Base-by-base conservation (phyloP, 2,888 invertebrate species). In the Eupithecia pulchellata region DNA sequence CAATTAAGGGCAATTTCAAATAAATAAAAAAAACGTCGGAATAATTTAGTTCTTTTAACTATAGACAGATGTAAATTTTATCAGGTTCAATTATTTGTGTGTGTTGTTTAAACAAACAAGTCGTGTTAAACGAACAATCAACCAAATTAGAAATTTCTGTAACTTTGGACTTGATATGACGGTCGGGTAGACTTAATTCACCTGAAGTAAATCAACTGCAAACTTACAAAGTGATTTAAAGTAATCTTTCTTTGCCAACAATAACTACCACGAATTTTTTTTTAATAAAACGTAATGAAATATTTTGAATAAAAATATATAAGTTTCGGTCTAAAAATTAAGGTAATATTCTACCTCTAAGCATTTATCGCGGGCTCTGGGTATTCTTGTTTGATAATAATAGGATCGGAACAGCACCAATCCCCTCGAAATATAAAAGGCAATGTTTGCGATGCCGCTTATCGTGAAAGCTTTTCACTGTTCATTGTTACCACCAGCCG, bases 391-490 rank as follows among this genome's bases (percentile, higher is more conserved):
- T 17, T 27, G 9, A 57, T 57, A 57, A 57, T 20, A 57, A 20
- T 20, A 47, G 11, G 11, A 52, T 25, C 13, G 13, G 25, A 52
- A 58, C 47, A 63, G 8, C 30, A 69, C 64, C 69, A 66, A 66
- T 34, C 17, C 60, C 30, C 57, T 71, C 68, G 64, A 47, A 60
- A 60, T 30, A 71, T 65, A 69, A 68, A 52, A 63, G 63, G 34
- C 47, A 52, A 25, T 76, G 66, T 74, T 71, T 73, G 61, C 52
- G 25, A 58, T 69, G 57, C 52, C 55, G 57, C 58, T 71, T 47
- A 67, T 27, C 55, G 55, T 76, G 63, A 78, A 77, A 78, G 78
- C 74, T 68, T 78, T 78, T 27, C 69, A 62, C n/a, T 77, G 78
- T 77, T 70, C 68, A 62, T 63, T 65, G 69, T 71, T 72, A 69